These are phyloP conservation scores for Osmerus eperlanus DNA, from an alignment of 2,113 vertebrate species.

Conservation along the genomic window DNA sequence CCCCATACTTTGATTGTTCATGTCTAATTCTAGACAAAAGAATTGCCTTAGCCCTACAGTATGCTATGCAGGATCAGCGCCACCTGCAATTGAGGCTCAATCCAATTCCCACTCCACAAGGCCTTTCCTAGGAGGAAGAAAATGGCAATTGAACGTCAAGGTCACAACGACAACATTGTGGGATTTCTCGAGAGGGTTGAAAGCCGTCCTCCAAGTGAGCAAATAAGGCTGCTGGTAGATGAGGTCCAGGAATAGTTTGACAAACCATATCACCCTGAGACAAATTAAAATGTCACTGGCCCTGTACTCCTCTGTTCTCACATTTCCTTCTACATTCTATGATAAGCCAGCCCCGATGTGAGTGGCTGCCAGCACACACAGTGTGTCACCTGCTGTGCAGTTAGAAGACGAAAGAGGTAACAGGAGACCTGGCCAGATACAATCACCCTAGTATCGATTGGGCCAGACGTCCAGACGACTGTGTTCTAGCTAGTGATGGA, in stretches of 20 bases:
- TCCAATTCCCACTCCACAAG: constrained; percentile 17
- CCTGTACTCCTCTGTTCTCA: constrained; percentile 24
- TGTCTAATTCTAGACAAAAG: neutral
- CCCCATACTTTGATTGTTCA: neutral
- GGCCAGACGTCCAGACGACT: constrained; percentile 46
- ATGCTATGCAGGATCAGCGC: neutral
- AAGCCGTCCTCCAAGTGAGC: constrained; percentile 34
- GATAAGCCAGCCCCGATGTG: constrained; percentile 32
- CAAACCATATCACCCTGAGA: constrained; percentile 48
- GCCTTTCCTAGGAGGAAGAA: constrained; percentile 41
- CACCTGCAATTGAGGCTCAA: constrained; percentile 8
- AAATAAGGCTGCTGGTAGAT: constrained; percentile 45
- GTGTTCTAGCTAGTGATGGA: constrained; percentile 21
- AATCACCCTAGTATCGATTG: constrained; percentile 49
- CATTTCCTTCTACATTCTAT: constrained; percentile 42
- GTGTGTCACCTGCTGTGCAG: constrained; percentile 30
- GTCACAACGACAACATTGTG: constrained; percentile 27
- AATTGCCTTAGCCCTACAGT: neutral
- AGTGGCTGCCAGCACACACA: constrained; percentile 19
- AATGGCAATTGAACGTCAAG: constrained; percentile 48
- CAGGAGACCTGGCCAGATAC: constrained; percentile 44
- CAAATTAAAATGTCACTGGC: constrained; percentile 58
- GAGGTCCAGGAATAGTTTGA: constrained; percentile 51
- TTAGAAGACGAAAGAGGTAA: constrained; percentile 40
- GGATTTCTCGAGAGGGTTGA: constrained; percentile 45